Percentiles rank a stretch among this genome's conserved stretches.
These are phyloP conservation scores for Mixornis gularis DNA, from an alignment of 2,113 vertebrate species.

Conservation along the genomic window DNA sequence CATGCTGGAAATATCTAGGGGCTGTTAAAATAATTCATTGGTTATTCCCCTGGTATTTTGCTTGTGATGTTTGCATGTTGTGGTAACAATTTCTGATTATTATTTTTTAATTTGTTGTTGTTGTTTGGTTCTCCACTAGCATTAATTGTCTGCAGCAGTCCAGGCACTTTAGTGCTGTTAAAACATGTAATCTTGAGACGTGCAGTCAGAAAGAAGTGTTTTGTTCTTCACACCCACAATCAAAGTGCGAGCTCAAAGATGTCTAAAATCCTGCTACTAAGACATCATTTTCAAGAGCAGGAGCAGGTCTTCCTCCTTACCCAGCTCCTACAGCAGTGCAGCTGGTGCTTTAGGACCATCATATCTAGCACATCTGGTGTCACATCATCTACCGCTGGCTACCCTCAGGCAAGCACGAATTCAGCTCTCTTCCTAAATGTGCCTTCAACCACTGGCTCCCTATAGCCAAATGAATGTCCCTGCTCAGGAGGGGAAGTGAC, in stretches of 20 bases:
- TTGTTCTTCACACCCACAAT: neutral
- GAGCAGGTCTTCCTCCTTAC: neutral
- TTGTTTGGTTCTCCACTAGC: neutral
- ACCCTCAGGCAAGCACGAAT: accelerated
- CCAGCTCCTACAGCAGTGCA: neutral
- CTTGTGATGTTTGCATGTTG: neutral
- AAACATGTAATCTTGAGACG: neutral
- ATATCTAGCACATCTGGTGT: accelerated
- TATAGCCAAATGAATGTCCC: neutral
- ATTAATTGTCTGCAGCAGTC: neutral
- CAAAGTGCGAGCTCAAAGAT: neutral
- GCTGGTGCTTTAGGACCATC: neutral
- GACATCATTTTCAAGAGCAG: neutral
- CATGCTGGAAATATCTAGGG: neutral
- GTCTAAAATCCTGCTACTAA: neutral
- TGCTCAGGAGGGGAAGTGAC: neutral
- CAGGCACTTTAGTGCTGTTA: neutral
- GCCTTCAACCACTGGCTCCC: neutral
- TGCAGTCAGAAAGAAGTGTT: neutral
- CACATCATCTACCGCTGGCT: accelerated
- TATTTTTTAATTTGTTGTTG: neutral
- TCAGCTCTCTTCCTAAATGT: neutral
- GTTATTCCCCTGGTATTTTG: neutral
- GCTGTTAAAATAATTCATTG: neutral
- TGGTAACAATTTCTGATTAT: neutral